Evolutionary conservation across 2,113 vertebrate genomes (phyloP), one percentile per base, ranked within the genome.

Genomic region (Hystrix cristata): DNA sequence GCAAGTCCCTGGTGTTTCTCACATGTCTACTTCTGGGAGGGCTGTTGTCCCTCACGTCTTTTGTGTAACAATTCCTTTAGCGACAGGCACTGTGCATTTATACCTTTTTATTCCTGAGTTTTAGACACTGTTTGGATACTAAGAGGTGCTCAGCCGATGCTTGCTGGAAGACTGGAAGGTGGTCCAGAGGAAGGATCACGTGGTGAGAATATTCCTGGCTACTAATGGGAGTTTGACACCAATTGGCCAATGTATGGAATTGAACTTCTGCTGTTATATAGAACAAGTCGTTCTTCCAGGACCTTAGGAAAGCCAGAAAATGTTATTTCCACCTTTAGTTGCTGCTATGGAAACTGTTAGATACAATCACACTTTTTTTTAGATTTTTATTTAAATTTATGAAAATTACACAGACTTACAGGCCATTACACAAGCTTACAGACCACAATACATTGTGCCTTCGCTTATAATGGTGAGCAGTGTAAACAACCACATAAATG

Each of bases 201-300:
- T n/a, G 11, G 60, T 92, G 89, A 64, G n/a, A 25, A 3, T 48
- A 6, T 43, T 64, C 2, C 38, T 38, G 43, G 65, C 43, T 64
- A 34, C 7, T 7, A 15, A 48, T 59, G n/a, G n/a, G 90, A 34
- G 38, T 60, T 87, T 87, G 19, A 51, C 34, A 25, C 11, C 93
- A 34, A 46, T 19, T 43, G 81, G 18, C 23, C 12, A 12, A 27
- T 0, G 1, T 0, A 0, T 88, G 60, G 53, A 9, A 34, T 18
- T 65, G 16, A 38, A 21, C 25, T 55, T 55, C 65, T 87, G 62
- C 11, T 60, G 16, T 23, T 23, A 18, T 25, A 27, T 13, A 25
- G 38, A 93, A 57, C 31, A 78, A 78, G 62, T 91, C 84, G 62
- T 21, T 72, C 12, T 65, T 13, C 2, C 23, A 46, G 38, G 46